Base-by-base conservation (phyloP, 2,797 vertebrate genomes). In the Enteromius argenteus region DNA sequence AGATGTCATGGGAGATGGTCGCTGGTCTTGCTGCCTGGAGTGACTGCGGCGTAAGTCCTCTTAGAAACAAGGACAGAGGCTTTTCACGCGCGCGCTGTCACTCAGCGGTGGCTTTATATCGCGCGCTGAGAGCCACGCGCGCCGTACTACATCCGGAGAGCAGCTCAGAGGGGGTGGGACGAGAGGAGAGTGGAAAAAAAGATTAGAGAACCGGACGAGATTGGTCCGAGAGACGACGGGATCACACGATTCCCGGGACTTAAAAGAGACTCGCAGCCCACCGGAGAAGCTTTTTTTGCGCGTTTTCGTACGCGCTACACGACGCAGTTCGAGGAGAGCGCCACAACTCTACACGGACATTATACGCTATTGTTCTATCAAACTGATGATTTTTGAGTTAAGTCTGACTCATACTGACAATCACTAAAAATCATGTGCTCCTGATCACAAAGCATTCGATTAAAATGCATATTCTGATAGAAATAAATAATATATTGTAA, bases 101-200 rank as follows among this genome's bases (percentile, higher is more conserved):
- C 91, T 85, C 27, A 91, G 88, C 88, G 80, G 89, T 81, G 92
- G 92, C 93, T 92, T 93, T 94, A 93, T 95, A 93, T 88, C 88
- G 87, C 85, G 89, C 90, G 91, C 92, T 90, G 80, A 77, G 83
- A 51, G 86, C 88, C 85, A 86, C 86, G 86, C 88, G 87, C 90
- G 83, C 83, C 67, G 75, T 84, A 84, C 84, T 81, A 86, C 80
- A 89, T 88, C 89, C 86, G 72, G 90, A 88, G 86, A 90, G 87
- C 81, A 72, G 83, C 86, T 71, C 86, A 8, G 30, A 82, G 81
- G 68, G 90, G 81, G 87, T 56, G 84, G 77, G 78, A 78, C 64
- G 53, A 80, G 30, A 71, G 17, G 53, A 83, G 87, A 76, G 75
- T 71, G 77, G 53, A 0, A 2, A 35, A 19, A 35, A 72, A 89